Evolutionary conservation across 2,888 invertebrate genomes (phyloP).

Genomic region (Caenorhabditis uteleia): DNA sequence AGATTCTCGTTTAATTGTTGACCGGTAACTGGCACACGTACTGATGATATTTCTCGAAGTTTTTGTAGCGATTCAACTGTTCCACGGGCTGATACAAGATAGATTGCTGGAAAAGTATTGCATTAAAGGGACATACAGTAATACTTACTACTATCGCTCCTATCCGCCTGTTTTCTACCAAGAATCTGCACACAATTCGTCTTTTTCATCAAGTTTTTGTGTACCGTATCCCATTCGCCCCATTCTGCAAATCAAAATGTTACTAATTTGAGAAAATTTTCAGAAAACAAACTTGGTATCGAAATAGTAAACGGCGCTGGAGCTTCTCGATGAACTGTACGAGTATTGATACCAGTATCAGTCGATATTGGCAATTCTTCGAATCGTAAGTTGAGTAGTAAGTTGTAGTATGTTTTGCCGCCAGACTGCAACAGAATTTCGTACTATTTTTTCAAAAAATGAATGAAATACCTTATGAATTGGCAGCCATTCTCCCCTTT

Average conservation of each 20-base stretch:
- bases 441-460: neutral
- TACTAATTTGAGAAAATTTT: conserved; percentile 8
- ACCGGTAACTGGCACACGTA: too few relatives aligned
- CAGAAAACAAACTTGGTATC: too few relatives aligned
- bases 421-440: conserved; percentile 18
- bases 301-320: too few relatives aligned
- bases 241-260: conserved; percentile 9
- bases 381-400: conserved; percentile 42
- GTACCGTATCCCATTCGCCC: neutral
- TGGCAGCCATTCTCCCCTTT: conserved; percentile 39
- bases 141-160: neutral
- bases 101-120: neutral
- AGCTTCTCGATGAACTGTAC: too few relatives aligned
- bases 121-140: neutral
- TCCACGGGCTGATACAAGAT: neutral
- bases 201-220: neutral
- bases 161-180: neutral
- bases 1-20: too few relatives aligned
- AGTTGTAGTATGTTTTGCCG: conserved; percentile 39
- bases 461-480: conserved; percentile 12
- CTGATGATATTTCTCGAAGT: neutral
- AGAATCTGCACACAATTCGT: neutral
- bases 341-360: too few relatives aligned
- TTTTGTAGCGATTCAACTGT: neutral
- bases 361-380: conserved; percentile 44